Conservation (phyloP, 2,113 vertebrate species). For the Vulpes vulpes region DNA sequence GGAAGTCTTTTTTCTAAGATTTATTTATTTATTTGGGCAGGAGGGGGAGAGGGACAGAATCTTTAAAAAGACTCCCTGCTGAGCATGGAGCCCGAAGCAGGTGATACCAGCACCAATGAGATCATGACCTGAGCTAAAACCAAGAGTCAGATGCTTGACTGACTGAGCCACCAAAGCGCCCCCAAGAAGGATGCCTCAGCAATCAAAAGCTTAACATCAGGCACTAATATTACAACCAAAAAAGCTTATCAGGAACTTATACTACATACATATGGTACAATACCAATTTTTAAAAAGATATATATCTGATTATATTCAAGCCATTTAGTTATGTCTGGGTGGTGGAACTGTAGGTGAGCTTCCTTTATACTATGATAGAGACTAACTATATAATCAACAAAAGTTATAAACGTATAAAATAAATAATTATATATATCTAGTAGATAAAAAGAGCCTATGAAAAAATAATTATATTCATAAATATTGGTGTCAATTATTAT, state of each 20-base stretch:
- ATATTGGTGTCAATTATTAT: not conserved
- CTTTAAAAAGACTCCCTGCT: not conserved
- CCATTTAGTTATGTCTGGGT: not conserved
- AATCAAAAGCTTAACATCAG: not conserved
- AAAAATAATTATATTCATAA: conserved; percentile 52
- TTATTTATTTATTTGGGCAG: not conserved
- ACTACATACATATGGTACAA: not conserved
- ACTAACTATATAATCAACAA: conserved; percentile 41
- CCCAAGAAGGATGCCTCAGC: not conserved
- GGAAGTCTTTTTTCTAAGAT: not conserved
- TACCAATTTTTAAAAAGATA: not conserved
- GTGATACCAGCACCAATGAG: not conserved
- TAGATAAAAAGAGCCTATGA: not conserved
- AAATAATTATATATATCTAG: no score
- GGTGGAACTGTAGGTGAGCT: not conserved
- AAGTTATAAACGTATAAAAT: no score
- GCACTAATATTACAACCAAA: not conserved
- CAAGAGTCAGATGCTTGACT: not conserved
- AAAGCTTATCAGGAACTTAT: not conserved
- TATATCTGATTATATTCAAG: not conserved
- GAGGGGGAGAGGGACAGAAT: not conserved
- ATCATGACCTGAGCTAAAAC: not conserved
- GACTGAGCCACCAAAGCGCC: not conserved
- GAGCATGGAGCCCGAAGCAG: not conserved
- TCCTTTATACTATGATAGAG: not conserved